Evolutionary conservation across 2,888 invertebrate genomes (phyloP).

Genomic region (Cephus runcator): DNA sequence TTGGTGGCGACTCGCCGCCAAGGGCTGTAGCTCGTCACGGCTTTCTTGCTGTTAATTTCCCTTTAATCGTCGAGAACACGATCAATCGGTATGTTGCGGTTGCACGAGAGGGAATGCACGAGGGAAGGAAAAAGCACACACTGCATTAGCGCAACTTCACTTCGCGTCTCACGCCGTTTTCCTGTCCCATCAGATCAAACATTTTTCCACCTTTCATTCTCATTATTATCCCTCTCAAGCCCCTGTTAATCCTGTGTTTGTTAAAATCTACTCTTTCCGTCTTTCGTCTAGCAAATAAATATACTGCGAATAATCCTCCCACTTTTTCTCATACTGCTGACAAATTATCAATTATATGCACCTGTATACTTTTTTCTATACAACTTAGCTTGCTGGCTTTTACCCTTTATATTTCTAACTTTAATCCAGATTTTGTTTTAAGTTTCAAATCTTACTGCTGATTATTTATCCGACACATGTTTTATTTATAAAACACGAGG

Average conservation of each 20-base stretch:
- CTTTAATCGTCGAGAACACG: constrained; percentile 55
- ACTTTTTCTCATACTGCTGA: no score
- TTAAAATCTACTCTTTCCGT: no score
- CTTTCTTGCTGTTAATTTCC: constrained; percentile 74
- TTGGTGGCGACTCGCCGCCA: constrained; percentile 95
- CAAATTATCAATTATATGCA: no score
- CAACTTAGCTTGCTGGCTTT: no score
- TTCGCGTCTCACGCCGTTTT: constrained; percentile 21
- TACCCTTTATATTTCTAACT: no score
- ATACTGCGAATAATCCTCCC: no score
- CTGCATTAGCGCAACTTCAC: constrained; percentile 60
- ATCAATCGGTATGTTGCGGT: constrained; percentile 57
- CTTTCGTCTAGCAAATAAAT: no score
- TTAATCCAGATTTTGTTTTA: no score
- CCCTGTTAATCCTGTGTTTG: neutral
- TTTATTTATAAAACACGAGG: no score
- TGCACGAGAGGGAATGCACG: constrained; percentile 63
- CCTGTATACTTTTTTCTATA: no score
- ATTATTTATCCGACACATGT: no score
- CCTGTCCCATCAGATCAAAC: constrained; percentile 4
- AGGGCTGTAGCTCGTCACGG: constrained; percentile 85
- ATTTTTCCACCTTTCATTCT: constrained; percentile 2
- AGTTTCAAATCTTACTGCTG: no score
- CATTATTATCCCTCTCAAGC: neutral
- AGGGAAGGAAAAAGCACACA: constrained; percentile 64